These are phyloP conservation scores for Yasuhikotakia modesta DNA, from an alignment of 2,797 vertebrate species.

Conservation along the genomic window DNA sequence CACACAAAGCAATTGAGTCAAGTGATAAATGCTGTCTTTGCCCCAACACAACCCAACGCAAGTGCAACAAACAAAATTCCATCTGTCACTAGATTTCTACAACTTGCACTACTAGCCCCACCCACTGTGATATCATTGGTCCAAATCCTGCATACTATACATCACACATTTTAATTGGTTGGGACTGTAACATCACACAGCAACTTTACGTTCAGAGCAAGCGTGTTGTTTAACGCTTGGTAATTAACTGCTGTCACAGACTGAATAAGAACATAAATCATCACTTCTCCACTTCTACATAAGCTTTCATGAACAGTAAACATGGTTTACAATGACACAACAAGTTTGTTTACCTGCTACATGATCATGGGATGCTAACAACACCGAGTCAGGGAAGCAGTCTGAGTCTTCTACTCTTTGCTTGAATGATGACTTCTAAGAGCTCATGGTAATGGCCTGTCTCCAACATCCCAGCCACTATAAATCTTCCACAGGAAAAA, in stretches of 20 bases:
- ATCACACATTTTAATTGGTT: not conserved
- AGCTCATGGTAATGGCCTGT: slow-evolving; percentile 81
- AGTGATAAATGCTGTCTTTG: not conserved
- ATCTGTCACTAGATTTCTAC: not conserved
- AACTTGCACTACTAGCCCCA: no score
- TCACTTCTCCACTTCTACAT: not conserved
- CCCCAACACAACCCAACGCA: not conserved
- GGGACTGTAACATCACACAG: no score
- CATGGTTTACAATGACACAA: not conserved
- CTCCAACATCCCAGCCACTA: slow-evolving; percentile 73
- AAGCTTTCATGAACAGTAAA: not conserved
- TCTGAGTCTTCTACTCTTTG: slow-evolving; percentile 65
- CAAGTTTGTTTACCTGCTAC: slow-evolving; percentile 7
- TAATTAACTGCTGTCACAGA: no score
- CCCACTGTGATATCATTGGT: not conserved
- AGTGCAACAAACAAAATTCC: not conserved
- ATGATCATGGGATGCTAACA: slow-evolving; percentile 44
- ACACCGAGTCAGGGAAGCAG: slow-evolving; percentile 35
- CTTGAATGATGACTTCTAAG: slow-evolving; percentile 81
- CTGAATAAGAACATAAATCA: not conserved
- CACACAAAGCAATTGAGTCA: not conserved
- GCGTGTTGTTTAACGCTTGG: no score
- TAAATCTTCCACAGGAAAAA: slow-evolving; percentile 79
- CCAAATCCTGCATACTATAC: not conserved
- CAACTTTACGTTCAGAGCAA: no score